Percentiles rank a stretch among this genome's conserved stretches.
phyloP scores from a whole-genome alignment of 2,113 vertebrate species.

The Regulus satrapa region DNA sequence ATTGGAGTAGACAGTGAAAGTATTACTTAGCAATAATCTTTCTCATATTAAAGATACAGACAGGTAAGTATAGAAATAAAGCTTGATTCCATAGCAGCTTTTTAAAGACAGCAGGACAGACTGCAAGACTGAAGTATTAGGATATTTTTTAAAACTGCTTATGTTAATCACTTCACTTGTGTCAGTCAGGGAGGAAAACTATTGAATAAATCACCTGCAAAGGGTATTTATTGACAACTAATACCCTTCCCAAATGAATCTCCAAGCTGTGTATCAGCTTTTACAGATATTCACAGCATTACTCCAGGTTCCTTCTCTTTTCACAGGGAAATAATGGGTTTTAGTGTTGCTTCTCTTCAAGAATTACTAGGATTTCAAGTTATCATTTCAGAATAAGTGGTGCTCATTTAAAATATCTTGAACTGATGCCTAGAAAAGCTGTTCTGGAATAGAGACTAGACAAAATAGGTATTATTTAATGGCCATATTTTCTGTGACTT shows the following conservation, averaged over 20 bases:
- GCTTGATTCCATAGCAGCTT: neutral
- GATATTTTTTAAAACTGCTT: neutral
- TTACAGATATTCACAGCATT: neutral
- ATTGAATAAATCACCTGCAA: neutral
- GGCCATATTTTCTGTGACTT: neutral
- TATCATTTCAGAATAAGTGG: neutral
- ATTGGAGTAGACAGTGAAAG: neutral
- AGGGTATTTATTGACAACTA: neutral
- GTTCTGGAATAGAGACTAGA: too few species aligned
- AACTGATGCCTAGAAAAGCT: too few species aligned
- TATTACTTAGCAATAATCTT: neutral
- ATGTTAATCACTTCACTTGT: neutral
- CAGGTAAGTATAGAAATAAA: neutral
- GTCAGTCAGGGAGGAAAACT: neutral
- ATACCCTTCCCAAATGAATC: neutral
- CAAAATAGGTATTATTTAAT: too few species aligned
- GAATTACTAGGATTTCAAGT: neutral
- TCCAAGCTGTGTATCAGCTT: neutral
- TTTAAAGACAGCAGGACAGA: neutral
- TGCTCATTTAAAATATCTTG: neutral
- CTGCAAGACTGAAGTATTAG: neutral
- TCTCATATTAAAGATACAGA: neutral
- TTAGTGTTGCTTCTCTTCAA: neutral
- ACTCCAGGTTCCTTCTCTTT: neutral
- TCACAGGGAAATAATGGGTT: neutral